A percentile compares a stretch with the other conserved stretches of the same genome.
phyloP scores from a whole-genome alignment of 2,888 invertebrate species.

The Caenorhabditis panamensis region DNA sequence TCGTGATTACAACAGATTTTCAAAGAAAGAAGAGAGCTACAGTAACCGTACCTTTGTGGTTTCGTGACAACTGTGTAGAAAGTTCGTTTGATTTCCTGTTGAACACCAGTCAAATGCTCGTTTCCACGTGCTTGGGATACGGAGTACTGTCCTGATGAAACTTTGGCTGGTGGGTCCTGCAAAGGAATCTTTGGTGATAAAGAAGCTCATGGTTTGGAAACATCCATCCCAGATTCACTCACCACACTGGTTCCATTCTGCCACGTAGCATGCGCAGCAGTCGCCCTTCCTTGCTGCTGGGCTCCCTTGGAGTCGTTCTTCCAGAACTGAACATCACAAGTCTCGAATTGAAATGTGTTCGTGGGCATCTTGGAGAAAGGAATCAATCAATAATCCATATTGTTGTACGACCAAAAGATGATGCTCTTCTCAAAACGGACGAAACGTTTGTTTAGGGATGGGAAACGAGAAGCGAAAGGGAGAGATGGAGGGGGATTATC shows the following conservation, averaged over 20 bases:
- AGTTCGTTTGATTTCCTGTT: conserved; percentile 37
- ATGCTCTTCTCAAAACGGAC: conserved; percentile 1
- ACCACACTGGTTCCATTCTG: background rate
- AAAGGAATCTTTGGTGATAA: background rate
- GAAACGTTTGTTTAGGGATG: background rate
- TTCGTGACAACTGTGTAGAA: conserved; percentile 54
- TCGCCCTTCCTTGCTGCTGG: conserved; percentile 18
- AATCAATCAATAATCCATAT: background rate
- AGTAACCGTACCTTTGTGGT: conserved; percentile 39
- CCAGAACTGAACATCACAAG: conserved; percentile 50
- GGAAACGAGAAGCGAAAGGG: background rate
- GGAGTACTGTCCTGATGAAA: conserved; percentile 42
- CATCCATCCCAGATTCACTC: too few relatives aligned
- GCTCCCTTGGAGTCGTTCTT: conserved; percentile 13
- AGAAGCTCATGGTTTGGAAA: too few relatives aligned
- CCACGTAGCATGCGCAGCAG: conserved; percentile 32
- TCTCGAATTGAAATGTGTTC: conserved; percentile 26
- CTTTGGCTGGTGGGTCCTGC: background rate
- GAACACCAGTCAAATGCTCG: conserved; percentile 30
- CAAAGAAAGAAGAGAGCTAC: background rate
- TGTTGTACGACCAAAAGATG: background rate
- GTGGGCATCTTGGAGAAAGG: background rate
- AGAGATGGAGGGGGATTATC: conserved; percentile 5
- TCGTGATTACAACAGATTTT: background rate
- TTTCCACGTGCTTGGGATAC: conserved; percentile 47